Evolutionary conservation across 2,113 vertebrate species (phyloP), one percentile per base, ranked within the genome.

Genomic region (Eleginops maclovinus): DNA sequence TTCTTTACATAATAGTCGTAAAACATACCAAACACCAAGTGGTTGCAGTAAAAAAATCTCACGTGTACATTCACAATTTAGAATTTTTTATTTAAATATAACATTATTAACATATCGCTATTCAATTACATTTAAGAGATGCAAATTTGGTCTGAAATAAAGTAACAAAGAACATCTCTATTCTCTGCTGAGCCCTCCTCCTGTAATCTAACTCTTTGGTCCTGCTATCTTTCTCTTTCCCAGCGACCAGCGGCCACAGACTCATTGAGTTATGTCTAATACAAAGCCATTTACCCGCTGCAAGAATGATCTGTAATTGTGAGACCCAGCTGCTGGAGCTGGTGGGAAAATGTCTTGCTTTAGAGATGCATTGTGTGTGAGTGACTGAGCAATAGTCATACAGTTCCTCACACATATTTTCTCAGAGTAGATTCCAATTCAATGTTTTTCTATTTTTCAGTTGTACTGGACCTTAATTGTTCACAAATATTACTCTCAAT

Each of bases 241-340:
- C 11, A 31, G 19, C 21, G 31, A 61, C 63, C 50, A 51, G 43
- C 4, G 4, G 43, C 31, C 62, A 50, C 28, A 67, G n/a, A 68
- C 19, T 49, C 13, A 62, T 7, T 26, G 31, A 69, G 44, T 16
- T 44, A 24, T 1, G 21, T 16, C 41, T 36, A 36, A 7, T 36
- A n/a, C 14, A 19, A 22, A 17, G 28, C 54, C 58, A 63, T 59
- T 70, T 70, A 46, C 53, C 36, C 16, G 21, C 51, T 7, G 12
- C 36, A 21, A 17, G 51, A 6, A 6, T n/a, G 19, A 7, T 21
- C 19, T 55, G 43, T 60, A 28, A 26, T 26, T 49, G 11, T 11
- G 16, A 49, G 55, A 40, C 53, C 24, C 66, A 71, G 71, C 72
- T 61, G 77, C 66, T 71, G 46, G 66, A 19, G 70, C 15, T 55